These are phyloP conservation scores for Tanytarsus gracilentus DNA, from an alignment of 2,888 invertebrate species.

Conservation along the genomic window DNA sequence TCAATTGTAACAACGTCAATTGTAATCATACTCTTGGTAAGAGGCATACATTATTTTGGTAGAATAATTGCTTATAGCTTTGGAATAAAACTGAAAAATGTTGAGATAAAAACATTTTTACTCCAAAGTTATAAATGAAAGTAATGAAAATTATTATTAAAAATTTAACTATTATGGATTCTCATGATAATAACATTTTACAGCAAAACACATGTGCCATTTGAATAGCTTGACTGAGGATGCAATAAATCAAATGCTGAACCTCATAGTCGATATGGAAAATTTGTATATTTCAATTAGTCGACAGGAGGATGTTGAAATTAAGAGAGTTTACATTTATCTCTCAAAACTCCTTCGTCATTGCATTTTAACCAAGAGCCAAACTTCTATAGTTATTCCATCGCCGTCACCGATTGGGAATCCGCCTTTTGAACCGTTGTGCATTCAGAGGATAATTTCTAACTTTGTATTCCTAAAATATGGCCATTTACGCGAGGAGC, in stretches of 20 bases:
- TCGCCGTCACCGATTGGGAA: conserved; percentile 73
- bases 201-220: conserved; percentile 75
- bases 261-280: conserved; percentile 90
- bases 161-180: too few relatives aligned
- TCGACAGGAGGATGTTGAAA: conserved; percentile 83
- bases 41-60: too few relatives aligned
- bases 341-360: conserved; percentile 19
- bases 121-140: too few relatives aligned
- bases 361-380: conserved; percentile 2
- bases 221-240: conserved; percentile 64
- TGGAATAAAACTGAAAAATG: conserved; percentile 1
- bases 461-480: conserved; percentile 85
- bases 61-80: background rate
- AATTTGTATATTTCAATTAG: conserved; percentile 90
- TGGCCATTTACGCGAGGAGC: conserved; percentile 35
- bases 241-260: conserved; percentile 77
- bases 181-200: too few relatives aligned
- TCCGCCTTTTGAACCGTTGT: conserved; percentile 89
- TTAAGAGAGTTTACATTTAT: conserved; percentile 69
- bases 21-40: conserved; percentile 17
- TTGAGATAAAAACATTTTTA: too few relatives aligned
- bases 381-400: conserved; percentile 10
- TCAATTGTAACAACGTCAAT: conserved; percentile 14
- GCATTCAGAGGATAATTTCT: conserved; percentile 83
- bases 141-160: too few relatives aligned